A percentile compares a stretch with the other conserved stretches of the same genome.
phyloP scores from a whole-genome alignment of 2,888 invertebrate species.

The Hypomecis atomaria region DNA sequence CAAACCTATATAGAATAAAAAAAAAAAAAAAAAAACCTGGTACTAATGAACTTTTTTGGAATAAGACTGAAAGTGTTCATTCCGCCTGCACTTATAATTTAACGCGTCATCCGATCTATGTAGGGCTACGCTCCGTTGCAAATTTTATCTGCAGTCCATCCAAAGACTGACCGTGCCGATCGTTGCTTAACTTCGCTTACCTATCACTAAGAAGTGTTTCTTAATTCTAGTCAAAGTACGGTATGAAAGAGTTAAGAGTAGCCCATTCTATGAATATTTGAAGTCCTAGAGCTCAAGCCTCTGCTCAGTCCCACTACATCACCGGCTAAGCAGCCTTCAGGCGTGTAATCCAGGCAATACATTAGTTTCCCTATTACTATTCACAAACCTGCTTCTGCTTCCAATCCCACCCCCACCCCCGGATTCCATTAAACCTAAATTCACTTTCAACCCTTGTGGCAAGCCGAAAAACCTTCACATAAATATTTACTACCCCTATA shows the following conservation, averaged over 20 bases:
- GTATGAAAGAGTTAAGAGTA: neutral
- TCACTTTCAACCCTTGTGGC: slow-evolving; percentile 61
- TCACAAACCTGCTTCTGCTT: slow-evolving; percentile 52
- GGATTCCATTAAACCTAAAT: slow-evolving; percentile 64
- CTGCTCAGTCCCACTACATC: slow-evolving; percentile 13
- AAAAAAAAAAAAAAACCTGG: no score
- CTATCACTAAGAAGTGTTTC: no score
- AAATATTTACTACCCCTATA: slow-evolving; percentile 61
- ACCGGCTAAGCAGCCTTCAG: slow-evolving; percentile 13
- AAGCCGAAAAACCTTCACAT: slow-evolving; percentile 57
- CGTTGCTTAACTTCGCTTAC: no score
- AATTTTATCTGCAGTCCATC: no score
- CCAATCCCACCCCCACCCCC: slow-evolving; percentile 42
- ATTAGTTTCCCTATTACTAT: slow-evolving; percentile 56
- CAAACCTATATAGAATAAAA: no score
- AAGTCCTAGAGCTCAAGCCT: neutral
- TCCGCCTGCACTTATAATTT: no score
- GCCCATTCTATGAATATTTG: neutral
- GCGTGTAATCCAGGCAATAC: slow-evolving; percentile 38
- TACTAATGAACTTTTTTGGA: no score
- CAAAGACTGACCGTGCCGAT: no score
- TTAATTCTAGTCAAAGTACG: no score
- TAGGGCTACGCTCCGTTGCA: no score
- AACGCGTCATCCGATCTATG: no score
- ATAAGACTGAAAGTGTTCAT: no score